A percentile compares a stretch with the other conserved stretches of the same genome.
phyloP scores from a whole-genome alignment of 2,797 vertebrate genomes.

The Sebastes wilsoni region DNA sequence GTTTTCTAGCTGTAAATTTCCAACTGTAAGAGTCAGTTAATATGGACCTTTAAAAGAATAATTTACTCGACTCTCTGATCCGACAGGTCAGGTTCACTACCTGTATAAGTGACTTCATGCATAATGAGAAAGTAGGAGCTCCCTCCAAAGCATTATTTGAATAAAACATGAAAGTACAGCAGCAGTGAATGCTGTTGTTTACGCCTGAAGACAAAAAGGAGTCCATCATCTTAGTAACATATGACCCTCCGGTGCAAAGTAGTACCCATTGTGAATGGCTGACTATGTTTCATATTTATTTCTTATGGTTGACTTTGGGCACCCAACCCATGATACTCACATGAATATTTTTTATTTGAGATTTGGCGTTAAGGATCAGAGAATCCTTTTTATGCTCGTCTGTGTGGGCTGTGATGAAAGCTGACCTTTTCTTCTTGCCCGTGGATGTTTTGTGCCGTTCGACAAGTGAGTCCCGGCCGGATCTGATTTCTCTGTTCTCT shows the following conservation, averaged over 20 bases:
- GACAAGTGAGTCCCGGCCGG: slow-evolving; percentile 12
- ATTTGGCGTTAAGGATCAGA: slow-evolving; percentile 15
- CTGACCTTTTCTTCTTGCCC: slow-evolving; percentile 29
- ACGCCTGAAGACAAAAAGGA: slow-evolving; percentile 10
- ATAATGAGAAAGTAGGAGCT: slow-evolving; percentile 1
- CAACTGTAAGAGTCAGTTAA: neutral
- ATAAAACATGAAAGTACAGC: neutral
- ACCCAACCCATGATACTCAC: neutral
- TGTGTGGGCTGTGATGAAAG: slow-evolving; percentile 43
- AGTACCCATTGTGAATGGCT: neutral
- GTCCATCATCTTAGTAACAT: slow-evolving; percentile 6
- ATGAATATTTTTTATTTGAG: slow-evolving; percentile 6
- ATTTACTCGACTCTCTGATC: neutral
- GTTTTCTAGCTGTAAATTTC: neutral
- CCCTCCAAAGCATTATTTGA: neutral
- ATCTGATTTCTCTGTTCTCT: slow-evolving; percentile 44
- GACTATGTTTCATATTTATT: slow-evolving; percentile 5
- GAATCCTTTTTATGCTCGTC: neutral
- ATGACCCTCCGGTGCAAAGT: slow-evolving; percentile 15
- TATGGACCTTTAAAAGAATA: neutral
- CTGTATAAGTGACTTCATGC: neutral
- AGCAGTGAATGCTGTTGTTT: slow-evolving; percentile 3
- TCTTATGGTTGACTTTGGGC: neutral
- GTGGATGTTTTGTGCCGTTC: slow-evolving; percentile 35
- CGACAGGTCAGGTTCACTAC: neutral